Base-by-base conservation (phyloP, 2,797 vertebrate genomes). In the Gambelia wislizenii region DNA sequence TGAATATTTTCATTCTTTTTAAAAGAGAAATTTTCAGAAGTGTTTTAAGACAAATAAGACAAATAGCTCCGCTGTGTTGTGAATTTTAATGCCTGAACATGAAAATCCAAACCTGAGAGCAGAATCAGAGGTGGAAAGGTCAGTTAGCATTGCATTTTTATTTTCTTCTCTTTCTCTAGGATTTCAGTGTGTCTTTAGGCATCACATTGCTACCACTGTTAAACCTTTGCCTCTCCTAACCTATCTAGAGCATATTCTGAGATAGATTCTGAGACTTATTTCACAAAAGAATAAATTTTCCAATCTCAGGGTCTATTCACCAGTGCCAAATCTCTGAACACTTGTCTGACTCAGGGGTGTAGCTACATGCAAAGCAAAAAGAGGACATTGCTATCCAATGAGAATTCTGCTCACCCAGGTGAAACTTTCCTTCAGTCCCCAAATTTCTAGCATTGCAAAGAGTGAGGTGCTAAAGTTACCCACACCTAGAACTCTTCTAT, bases 1-100 rank as follows among this genome's bases (percentile, higher is more conserved):
- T 95, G 91, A 80, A 91, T 36, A 6, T 93, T 93, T 87, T 92
- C 39, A 44, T 93, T 91, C 80, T 93, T 91, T 54, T 93, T 72
- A 33, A 67, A 67, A 91, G 72, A 77, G 75, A 87, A 74, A 44
- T 25, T 88, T 87, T 95, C 87, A 88, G 91, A 91, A 30, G 39
- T 82, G 2, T 52, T 81, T 89, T 84, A 69, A 93, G 88, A 84
- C 82, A 90, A 83, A n/a, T 84, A 69, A 93, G 88, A 84, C 82
- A 90, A 83, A n/a, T 36, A 36, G n/a, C 64, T 5, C 7, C 84
- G 47, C 89, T 88, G 42, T 67, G 75, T 64, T 94, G 77, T 30
- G 56, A 92, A 56, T 42, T 42, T 39, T 82, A 1, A 6, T 13
- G 20, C 27, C 18, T 84, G 82, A 78, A 30, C 36, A 39, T 67